Percentiles rank a stretch among this genome's conserved stretches.
These are phyloP conservation scores for Oconnorella tubifera DNA, from an alignment of 2,888 invertebrate species.

Conservation along the genomic window DNA sequence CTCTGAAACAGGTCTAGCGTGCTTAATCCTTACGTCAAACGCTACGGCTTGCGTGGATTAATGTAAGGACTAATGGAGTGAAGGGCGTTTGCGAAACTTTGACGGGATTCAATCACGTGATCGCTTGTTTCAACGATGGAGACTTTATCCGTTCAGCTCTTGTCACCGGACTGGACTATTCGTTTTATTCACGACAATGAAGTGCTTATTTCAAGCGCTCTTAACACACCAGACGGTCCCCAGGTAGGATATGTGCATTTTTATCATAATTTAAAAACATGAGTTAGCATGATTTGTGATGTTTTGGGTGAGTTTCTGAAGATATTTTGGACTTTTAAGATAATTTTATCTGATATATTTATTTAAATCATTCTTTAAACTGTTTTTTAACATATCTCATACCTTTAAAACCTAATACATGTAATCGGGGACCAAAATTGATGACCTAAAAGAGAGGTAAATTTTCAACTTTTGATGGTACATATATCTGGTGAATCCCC, in stretches of 20 bases:
- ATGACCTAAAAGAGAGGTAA: too few relatives aligned
- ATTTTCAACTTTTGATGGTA: too few relatives aligned
- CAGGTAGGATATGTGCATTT: neutral
- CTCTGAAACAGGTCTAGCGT: neutral
- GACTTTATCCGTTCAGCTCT: constrained; percentile 1
- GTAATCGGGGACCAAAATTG: too few relatives aligned
- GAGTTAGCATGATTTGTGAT: too few relatives aligned
- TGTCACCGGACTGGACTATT: constrained; percentile 4
- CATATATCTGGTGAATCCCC: too few relatives aligned
- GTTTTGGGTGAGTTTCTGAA: too few relatives aligned
- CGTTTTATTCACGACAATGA: constrained; percentile 3
- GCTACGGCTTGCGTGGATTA: neutral
- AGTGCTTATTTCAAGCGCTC: neutral
- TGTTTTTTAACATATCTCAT: too few relatives aligned
- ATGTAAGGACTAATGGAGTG: neutral
- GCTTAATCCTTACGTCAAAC: neutral
- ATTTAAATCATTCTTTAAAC: too few relatives aligned
- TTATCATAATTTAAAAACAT: too few relatives aligned
- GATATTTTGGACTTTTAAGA: too few relatives aligned
- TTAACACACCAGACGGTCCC: neutral
- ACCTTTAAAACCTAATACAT: too few relatives aligned
- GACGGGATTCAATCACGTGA: neutral
- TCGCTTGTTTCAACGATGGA: neutral
- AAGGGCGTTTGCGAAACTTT: neutral
- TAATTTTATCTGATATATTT: too few relatives aligned